Percentiles rank a stretch among this genome's conserved stretches.
These are phyloP conservation scores for Bombus turneri DNA, from an alignment of 1,140 invertebrate species.

Conservation along the genomic window DNA sequence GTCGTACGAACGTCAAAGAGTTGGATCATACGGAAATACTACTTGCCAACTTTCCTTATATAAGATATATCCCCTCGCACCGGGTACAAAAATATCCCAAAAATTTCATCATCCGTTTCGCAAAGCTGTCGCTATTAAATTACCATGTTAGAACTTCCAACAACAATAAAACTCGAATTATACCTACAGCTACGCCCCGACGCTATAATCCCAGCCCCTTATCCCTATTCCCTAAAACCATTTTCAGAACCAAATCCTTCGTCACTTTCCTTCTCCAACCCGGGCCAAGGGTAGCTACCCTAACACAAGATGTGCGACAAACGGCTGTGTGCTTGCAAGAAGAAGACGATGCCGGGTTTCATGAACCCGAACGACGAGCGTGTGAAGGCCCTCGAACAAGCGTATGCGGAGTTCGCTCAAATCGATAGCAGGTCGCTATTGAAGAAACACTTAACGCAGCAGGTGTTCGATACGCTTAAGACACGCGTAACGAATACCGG, in stretches of 20 bases:
- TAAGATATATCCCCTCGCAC: background rate
- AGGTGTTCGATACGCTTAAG: slow-evolving; percentile 87
- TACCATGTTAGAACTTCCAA: background rate
- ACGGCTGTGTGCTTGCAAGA: slow-evolving; percentile 67
- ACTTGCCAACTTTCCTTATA: background rate
- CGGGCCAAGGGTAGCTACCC: too few species aligned
- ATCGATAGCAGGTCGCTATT: slow-evolving; percentile 84
- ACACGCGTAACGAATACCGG: slow-evolving; percentile 84
- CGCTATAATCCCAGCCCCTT: background rate
- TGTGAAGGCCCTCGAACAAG: slow-evolving; percentile 40
- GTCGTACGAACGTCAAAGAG: background rate
- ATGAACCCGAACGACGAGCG: slow-evolving; percentile 26
- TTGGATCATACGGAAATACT: background rate
- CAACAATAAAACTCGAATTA: background rate
- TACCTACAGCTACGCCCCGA: background rate
- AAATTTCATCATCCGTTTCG: background rate
- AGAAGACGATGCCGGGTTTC: slow-evolving; percentile 38
- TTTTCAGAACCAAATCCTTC: background rate
- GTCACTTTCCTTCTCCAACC: background rate
- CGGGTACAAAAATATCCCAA: background rate
- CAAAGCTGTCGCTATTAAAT: background rate
- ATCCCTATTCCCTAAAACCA: background rate
- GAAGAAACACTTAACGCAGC: slow-evolving; percentile 88
- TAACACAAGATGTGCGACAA: slow-evolving; percentile 74
- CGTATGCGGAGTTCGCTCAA: slow-evolving; percentile 60